phyloP scores from a whole-genome alignment of 2,113 vertebrate species.

The Pogonocichla stellata region DNA sequence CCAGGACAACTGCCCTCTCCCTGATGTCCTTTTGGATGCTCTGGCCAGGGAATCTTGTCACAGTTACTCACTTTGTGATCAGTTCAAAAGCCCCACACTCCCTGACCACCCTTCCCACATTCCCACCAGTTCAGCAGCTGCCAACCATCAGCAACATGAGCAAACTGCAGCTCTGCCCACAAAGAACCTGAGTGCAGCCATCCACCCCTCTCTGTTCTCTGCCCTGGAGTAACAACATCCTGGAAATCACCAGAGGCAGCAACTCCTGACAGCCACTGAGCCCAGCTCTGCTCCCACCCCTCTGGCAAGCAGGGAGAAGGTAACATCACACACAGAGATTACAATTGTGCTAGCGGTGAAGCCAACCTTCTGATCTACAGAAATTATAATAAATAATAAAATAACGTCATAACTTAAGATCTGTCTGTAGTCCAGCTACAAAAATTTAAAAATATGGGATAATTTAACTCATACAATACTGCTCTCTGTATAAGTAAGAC shows the following conservation, averaged over 20 bases:
- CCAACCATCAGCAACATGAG: rapidly evolving
- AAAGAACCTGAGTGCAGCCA: background rate
- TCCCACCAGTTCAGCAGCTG: background rate
- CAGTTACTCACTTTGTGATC: background rate
- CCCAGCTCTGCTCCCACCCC: constrained; percentile 48
- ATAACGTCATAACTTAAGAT: constrained; percentile 93
- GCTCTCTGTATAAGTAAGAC: constrained; percentile 80
- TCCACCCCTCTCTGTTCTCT: background rate
- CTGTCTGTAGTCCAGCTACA: constrained; percentile 98
- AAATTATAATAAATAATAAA: constrained; percentile 81
- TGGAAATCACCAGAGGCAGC: background rate
- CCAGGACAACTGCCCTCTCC: background rate
- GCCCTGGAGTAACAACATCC: background rate
- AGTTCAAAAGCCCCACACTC: background rate
- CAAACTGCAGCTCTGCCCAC: background rate
- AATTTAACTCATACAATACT: constrained; percentile 90
- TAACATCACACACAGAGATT: constrained; percentile 56
- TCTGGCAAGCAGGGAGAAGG: background rate
- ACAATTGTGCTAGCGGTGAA: constrained; percentile 81
- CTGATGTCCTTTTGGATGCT: background rate
- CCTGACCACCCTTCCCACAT: background rate
- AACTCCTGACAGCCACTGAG: background rate
- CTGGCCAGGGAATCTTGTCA: background rate
- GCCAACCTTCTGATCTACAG: constrained; percentile 82
- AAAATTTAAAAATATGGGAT: constrained; percentile 84